A percentile compares a stretch with the other conserved stretches of the same genome.
phyloP scores from a whole-genome alignment of 2,888 invertebrate genomes.

The Prosapia bicincta region DNA sequence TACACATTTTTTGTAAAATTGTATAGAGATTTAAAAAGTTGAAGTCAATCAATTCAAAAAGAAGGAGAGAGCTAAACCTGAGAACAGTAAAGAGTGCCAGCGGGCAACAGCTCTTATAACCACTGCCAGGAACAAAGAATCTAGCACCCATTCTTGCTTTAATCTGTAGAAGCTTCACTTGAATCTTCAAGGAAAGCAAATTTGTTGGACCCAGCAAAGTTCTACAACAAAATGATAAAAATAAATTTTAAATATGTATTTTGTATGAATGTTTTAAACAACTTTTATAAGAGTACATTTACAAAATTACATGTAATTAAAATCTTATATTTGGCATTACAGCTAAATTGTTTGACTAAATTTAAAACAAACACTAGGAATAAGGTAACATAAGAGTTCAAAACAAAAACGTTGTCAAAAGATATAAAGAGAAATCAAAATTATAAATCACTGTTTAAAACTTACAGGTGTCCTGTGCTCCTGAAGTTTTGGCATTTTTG shows the following conservation, averaged over 20 bases:
- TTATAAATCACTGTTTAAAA: no score
- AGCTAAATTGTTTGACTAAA: no score
- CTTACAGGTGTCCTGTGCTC: conserved; percentile 70
- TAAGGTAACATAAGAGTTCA: no score
- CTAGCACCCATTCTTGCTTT: background rate
- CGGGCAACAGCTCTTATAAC: background rate
- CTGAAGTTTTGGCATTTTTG: conserved; percentile 66
- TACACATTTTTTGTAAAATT: background rate
- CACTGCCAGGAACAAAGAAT: background rate
- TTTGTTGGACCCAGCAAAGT: conserved; percentile 28
- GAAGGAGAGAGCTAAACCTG: background rate
- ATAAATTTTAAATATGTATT: no score
- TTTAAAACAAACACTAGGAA: no score
- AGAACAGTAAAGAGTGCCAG: background rate
- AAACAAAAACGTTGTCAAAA: no score
- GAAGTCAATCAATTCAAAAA: background rate
- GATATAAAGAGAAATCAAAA: no score
- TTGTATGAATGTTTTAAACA: no score
- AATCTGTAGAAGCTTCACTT: conserved; percentile 21
- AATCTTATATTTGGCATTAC: no score
- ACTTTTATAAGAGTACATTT: no score
- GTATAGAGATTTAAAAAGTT: background rate
- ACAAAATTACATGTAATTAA: no score
- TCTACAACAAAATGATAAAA: conserved; percentile 21
- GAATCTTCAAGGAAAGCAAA: conserved; percentile 27